phyloP scores from a whole-genome alignment of 2,797 vertebrate genomes.

The Pipistrellus kuhlii region DNA sequence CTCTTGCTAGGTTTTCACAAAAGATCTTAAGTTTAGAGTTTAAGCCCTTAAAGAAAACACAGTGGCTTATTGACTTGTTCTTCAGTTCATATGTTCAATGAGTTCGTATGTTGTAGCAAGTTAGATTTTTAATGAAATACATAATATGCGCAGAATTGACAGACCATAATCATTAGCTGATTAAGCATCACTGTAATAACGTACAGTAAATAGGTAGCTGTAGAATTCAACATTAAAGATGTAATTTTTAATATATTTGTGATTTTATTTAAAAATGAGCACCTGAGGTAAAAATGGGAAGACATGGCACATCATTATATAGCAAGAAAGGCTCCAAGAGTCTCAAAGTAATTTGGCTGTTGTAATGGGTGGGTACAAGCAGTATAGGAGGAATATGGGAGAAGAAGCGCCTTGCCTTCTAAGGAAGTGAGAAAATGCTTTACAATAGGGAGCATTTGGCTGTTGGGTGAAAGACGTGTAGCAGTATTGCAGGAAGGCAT shows the following conservation, averaged over 20 bases:
- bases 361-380: background rate
- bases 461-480: slow-evolving; percentile 23
- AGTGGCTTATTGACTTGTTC: background rate
- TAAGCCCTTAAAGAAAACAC: background rate
- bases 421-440: slow-evolving; percentile 33
- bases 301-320: background rate
- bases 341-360: background rate
- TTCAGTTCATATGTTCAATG: slow-evolving; percentile 16
- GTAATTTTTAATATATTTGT: slow-evolving; percentile 58
- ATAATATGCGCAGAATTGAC: slow-evolving; percentile 27
- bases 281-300: slow-evolving; percentile 30
- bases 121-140: slow-evolving; percentile 48
- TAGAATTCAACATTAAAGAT: slow-evolving; percentile 54
- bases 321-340: background rate
- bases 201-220: background rate
- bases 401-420: background rate
- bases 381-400: background rate
- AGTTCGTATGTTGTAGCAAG: slow-evolving; percentile 25
- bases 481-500: background rate
- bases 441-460: background rate
- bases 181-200: slow-evolving; percentile 25
- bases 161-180: slow-evolving; percentile 28
- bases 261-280: slow-evolving; percentile 14
- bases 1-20: slow-evolving; percentile 39
- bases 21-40: slow-evolving; percentile 34